Evolutionary conservation across 2,797 vertebrate genomes (phyloP).

Genomic region (Girardinus metallicus): DNA sequence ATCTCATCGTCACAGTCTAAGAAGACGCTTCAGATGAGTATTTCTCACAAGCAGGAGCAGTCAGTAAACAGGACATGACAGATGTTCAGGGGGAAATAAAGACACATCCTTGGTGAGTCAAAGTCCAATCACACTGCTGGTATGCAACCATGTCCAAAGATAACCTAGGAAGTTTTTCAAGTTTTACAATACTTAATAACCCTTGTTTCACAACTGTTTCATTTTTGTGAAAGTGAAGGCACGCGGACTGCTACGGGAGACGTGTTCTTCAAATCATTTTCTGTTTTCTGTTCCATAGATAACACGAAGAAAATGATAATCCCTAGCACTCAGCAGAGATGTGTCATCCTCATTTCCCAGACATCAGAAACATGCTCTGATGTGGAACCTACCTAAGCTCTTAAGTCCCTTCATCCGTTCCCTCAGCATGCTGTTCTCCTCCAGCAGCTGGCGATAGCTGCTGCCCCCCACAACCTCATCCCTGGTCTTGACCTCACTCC

Average conservation of each 20-base stretch:
- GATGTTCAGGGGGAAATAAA: conserved; percentile 1
- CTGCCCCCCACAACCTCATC: conserved; percentile 74
- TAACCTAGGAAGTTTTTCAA: conserved; percentile 33
- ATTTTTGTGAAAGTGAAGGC: background rate
- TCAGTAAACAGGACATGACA: conserved; percentile 15
- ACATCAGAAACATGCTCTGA: conserved; percentile 22
- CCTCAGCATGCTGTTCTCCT: conserved; percentile 91
- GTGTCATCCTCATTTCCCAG: conserved; percentile 3
- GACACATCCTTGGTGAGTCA: conserved; percentile 48
- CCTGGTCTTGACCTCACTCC: conserved; percentile 82
- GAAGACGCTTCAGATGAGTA: background rate
- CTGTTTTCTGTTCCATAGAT: background rate
- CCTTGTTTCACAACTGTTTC: background rate
- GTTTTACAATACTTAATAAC: conserved; percentile 51
- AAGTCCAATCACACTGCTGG: conserved; percentile 2
- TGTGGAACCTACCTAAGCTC: conserved; percentile 87
- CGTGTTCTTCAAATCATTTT: background rate
- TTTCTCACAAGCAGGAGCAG: conserved; percentile 4
- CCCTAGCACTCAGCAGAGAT: background rate
- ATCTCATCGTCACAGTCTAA: conserved; percentile 15
- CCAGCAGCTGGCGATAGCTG: conserved; percentile 90
- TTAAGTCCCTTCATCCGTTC: conserved; percentile 97
- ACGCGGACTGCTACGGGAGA: background rate
- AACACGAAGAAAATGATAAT: background rate
- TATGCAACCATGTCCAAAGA: conserved; percentile 19